Evolutionary conservation across 2,888 invertebrate genomes (phyloP).

Genomic region (Euzophera pinguis): DNA sequence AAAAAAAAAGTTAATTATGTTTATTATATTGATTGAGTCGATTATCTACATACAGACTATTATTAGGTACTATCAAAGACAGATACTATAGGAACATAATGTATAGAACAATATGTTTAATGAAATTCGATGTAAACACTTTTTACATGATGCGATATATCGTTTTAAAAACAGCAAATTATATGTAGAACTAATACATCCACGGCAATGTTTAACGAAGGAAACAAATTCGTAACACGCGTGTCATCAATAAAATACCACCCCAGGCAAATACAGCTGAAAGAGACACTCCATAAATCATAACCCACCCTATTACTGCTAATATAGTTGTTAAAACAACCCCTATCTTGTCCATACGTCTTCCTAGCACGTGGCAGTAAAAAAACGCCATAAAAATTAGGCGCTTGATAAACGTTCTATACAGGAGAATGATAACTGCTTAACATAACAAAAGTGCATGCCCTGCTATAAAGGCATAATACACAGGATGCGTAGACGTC

Average conservation of each 20-base stretch:
- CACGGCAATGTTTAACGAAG: conserved; percentile 19
- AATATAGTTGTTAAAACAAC: conserved; percentile 79
- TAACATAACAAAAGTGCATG: conserved; percentile 68
- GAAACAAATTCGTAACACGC: conserved; percentile 55
- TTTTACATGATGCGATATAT: neutral
- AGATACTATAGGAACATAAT: no score
- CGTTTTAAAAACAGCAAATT: neutral
- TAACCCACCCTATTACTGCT: conserved; percentile 67
- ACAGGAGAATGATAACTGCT: conserved; percentile 67
- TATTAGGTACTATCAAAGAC: no score
- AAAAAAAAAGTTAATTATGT: no score
- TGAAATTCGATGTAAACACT: no score
- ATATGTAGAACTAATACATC: conserved; percentile 1
- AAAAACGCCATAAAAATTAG: conserved; percentile 64
- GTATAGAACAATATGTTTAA: no score
- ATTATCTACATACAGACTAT: no score
- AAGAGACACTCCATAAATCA: conserved; percentile 76
- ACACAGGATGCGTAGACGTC: conserved; percentile 62
- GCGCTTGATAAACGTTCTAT: conserved; percentile 45
- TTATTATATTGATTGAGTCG: no score
- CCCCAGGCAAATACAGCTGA: conserved; percentile 67
- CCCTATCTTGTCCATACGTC: conserved; percentile 69
- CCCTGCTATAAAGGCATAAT: conserved; percentile 34
- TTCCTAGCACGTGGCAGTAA: conserved; percentile 50
- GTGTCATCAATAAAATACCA: conserved; percentile 72